phyloP scores from a whole-genome alignment of 2,113 vertebrate genomes.

The Athene noctua region DNA sequence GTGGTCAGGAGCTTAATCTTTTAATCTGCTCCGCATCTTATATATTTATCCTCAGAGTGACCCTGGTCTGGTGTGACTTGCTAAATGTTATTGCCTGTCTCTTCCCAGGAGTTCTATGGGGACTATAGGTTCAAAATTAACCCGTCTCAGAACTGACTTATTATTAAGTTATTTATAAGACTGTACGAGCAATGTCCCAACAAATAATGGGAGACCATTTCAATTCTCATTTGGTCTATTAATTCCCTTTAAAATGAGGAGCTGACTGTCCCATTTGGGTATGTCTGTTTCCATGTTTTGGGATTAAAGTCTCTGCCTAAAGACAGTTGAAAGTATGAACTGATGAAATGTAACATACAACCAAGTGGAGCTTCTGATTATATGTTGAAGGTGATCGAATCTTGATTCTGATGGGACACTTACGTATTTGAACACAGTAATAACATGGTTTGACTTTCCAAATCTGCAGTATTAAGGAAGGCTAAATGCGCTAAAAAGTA shows the following conservation, averaged over 20 bases:
- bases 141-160: not conserved
- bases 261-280: rapidly evolving
- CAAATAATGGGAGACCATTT: not conserved
- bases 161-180: not conserved
- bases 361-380: not conserved
- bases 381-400: not conserved
- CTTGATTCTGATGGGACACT: not conserved
- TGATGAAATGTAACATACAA: not conserved
- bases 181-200: not conserved
- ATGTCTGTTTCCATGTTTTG: not conserved
- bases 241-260: not conserved
- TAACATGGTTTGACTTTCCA: not conserved
- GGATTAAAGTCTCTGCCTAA: not conserved
- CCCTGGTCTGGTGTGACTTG: not conserved
- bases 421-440: not conserved
- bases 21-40: not conserved
- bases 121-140: not conserved
- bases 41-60: not conserved
- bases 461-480: not conserved
- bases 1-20: not conserved
- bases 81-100: not conserved
- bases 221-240: not conserved
- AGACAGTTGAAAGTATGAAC: not conserved
- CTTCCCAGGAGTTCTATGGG: not conserved
- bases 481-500: not conserved